Percentiles rank a stretch among this genome's conserved stretches.
Evolutionary conservation across 2,113 vertebrate species (phyloP).

Genomic region (Erythrolamprus reginae): DNA sequence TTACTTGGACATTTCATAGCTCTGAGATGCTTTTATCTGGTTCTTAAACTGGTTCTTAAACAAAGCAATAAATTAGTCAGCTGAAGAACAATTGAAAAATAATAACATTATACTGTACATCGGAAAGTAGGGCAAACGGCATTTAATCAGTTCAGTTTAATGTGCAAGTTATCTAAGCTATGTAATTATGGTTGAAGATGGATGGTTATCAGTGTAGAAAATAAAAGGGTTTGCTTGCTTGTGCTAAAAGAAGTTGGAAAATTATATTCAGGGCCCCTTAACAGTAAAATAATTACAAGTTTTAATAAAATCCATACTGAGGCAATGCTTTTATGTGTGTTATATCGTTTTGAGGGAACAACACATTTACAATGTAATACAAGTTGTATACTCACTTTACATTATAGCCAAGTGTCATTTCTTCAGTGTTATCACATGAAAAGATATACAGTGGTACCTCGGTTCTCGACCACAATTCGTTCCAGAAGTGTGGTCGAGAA

Average conservation of each 20-base stretch:
- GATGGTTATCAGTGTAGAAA: not conserved
- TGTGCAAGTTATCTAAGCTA: not conserved
- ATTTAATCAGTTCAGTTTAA: not conserved
- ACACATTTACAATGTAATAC: too few relatives aligned
- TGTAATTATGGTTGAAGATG: not conserved
- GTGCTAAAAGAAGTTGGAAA: not conserved
- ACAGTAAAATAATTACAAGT: not conserved
- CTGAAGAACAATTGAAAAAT: not conserved
- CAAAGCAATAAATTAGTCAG: not conserved
- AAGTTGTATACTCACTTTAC: too few relatives aligned
- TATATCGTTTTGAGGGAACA: too few relatives aligned
- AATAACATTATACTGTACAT: not conserved
- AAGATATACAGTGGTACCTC: too few relatives aligned
- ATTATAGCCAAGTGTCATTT: too few relatives aligned
- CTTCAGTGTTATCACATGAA: too few relatives aligned
- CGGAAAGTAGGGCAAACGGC: not conserved
- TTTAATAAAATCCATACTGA: not conserved
- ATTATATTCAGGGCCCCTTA: not conserved
- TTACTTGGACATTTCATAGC: not conserved
- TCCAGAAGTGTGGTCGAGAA: too few relatives aligned
- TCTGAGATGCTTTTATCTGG: not conserved
- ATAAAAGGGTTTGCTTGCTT: not conserved
- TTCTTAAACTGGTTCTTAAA: conserved; percentile 3
- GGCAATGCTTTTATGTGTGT: not conserved
- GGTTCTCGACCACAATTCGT: too few relatives aligned